These are phyloP conservation scores for Prietella phreatophila DNA, from an alignment of 2,113 vertebrate genomes.

Conservation along the genomic window DNA sequence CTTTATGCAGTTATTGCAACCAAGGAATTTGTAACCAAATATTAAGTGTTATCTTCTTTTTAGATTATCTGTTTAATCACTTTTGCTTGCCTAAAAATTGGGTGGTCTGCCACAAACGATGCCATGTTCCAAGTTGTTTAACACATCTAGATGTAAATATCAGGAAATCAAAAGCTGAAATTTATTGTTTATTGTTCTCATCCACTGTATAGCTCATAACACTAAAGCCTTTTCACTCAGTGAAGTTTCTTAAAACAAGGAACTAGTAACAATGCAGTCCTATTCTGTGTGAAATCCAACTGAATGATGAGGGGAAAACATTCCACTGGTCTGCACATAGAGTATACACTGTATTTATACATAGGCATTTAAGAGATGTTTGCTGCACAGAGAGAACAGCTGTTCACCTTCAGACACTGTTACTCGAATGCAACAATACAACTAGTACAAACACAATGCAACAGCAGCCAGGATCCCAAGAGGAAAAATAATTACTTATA, in stretches of 20 bases:
- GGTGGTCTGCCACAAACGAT: too few species aligned
- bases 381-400: neutral
- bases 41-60: too few species aligned
- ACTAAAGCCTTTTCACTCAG: neutral
- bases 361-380: neutral
- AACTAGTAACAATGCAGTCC: neutral
- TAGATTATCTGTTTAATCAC: too few species aligned
- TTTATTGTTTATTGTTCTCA: neutral
- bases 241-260: neutral
- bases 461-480: neutral
- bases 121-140: too few species aligned
- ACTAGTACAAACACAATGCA: neutral
- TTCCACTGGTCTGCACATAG: neutral
- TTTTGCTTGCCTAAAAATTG: too few species aligned
- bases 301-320: neutral
- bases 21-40: too few species aligned
- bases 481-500: neutral
- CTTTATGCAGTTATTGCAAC: too few species aligned
- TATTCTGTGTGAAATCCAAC: neutral
- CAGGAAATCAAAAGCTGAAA: too few species aligned
- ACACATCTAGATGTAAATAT: too few species aligned
- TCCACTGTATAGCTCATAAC: neutral
- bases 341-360: neutral
- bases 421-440: neutral
- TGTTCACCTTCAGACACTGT: neutral